Evolutionary conservation across 2,113 vertebrate species (phyloP), one percentile per base, ranked within the genome.

Genomic region (Myrmophylax atrothorax): DNA sequence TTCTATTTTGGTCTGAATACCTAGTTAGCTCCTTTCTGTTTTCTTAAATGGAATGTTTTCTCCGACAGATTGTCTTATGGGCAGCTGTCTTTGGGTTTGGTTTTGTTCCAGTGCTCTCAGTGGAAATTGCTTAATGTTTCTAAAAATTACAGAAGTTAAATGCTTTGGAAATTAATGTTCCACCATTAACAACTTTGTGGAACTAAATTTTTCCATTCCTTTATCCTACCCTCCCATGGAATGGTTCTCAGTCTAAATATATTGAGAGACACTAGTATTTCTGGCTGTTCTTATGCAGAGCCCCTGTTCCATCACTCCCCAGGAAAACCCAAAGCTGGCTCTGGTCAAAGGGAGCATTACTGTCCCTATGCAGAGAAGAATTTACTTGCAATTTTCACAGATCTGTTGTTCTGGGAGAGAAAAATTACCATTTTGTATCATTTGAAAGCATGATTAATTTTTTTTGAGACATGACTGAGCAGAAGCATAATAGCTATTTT

Each of bases 41-140:
- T 86, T 92, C 64, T 94, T 63, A 86, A 93, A 68, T 93, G 37
- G 83, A 94, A 88, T 53, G 33, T 63, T 94, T 95, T 88, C 87
- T 72, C 42, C 93, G 60, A 88, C 86, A 84, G 59, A 67, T 56
- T 75, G 47, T 78, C 66, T 92, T 93, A 59, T 47, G 81, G 76
- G 80, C 87, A 91, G 77, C 92, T 89, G 86, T 92, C 89, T 87
- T 75, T 46, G 37, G 3, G 14, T 87, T 92, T 87, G 42, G 72
- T 93, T 87, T 95, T 84, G 55, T 92, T 90, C 86, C 91, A 92
- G 60, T 63, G 38, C 33, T 89, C 68, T 93, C 68, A 89, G 13
- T 96, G 80, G 95, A 95, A 93, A 97, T 93, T 92, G 64, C 46
- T 52, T 29, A 90, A 89, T 75, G 83, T 84, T 81, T 92, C 91